phyloP scores from a whole-genome alignment of 2,113 vertebrate genomes.

The Puma concolor region DNA sequence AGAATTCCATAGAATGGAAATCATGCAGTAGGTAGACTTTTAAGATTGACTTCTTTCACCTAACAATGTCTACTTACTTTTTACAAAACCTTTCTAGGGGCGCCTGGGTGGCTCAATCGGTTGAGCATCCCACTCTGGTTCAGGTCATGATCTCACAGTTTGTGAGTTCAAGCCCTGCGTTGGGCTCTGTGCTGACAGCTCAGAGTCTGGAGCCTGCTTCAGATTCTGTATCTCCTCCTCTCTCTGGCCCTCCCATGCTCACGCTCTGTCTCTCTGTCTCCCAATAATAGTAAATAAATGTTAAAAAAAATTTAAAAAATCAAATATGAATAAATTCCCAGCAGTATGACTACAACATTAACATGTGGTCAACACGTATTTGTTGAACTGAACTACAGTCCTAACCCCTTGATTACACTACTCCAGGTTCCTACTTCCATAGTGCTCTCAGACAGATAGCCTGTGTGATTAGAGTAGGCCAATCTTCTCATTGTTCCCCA shows the following conservation, averaged over 20 bases:
- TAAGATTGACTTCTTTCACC: background rate
- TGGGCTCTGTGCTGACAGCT: too few species aligned
- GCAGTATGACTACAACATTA: background rate
- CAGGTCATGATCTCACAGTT: too few species aligned
- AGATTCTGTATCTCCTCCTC: too few species aligned
- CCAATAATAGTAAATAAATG: too few species aligned
- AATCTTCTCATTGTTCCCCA: background rate
- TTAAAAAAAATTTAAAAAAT: too few species aligned
- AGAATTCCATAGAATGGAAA: background rate
- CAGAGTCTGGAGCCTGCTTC: too few species aligned
- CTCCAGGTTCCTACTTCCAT: background rate
- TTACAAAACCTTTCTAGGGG: background rate
- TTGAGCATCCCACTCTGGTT: too few species aligned
- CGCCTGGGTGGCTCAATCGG: too few species aligned
- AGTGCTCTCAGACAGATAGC: background rate
- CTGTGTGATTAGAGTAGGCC: background rate
- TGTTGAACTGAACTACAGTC: background rate
- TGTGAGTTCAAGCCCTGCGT: too few species aligned
- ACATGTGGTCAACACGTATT: background rate
- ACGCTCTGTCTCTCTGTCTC: too few species aligned
- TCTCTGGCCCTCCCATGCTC: too few species aligned
- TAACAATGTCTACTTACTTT: background rate
- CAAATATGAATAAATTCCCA: background rate
- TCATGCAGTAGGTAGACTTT: background rate
- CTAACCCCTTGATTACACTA: background rate